Base-by-base conservation (phyloP, 2,113 vertebrate species). In the Paracanthobrama guichenoti region DNA sequence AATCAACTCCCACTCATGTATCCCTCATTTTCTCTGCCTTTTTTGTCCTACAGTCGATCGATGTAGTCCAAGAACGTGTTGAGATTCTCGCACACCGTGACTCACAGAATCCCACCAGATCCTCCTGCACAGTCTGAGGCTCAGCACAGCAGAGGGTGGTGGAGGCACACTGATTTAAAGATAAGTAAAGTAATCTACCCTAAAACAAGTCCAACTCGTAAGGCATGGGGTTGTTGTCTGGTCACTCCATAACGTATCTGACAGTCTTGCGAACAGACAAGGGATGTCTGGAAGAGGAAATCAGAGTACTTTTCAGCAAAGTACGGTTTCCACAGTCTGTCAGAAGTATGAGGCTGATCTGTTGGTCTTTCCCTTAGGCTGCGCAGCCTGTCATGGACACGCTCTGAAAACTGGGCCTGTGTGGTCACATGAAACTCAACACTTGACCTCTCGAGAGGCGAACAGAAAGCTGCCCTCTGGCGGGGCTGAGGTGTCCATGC, bases 1-100 rank as follows among this genome's bases (percentile, higher is more conserved):
- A 86, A 84, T 86, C 69, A 84, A 82, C 86, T 79, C 86, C 79
- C 31, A 66, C 83, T 66, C 69, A 64, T 60, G 55, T 55, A 62
- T 66, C 67, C 48, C 26, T 77, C 75, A 79, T 79, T 59, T 66
- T 82, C 31, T 50, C 69, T 73, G 66, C 64, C 60, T 69, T 57
- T 74, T 75, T 75, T 50, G 73, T 75, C 14, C 28, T 22, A 26
- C 50, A 31, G 46, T 73, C 9, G 5, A 9, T 73, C 13, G 5
- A 9, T 24, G n/a, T 12, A 22, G 72, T 46, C 44, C 57, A 14
- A 64, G 57, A 44, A 80, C 24, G 24, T 66, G 78, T 24, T 22
- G 24, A 66, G 66, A 64, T 66, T 62, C 75, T 53, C 22, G 55
- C 67, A 83, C 20, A 46, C 82, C n/a, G 10, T 88, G 84, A 86